Evolutionary conservation across 1,140 invertebrate genomes (phyloP).

Genomic region (Harlomillsia oculata): DNA sequence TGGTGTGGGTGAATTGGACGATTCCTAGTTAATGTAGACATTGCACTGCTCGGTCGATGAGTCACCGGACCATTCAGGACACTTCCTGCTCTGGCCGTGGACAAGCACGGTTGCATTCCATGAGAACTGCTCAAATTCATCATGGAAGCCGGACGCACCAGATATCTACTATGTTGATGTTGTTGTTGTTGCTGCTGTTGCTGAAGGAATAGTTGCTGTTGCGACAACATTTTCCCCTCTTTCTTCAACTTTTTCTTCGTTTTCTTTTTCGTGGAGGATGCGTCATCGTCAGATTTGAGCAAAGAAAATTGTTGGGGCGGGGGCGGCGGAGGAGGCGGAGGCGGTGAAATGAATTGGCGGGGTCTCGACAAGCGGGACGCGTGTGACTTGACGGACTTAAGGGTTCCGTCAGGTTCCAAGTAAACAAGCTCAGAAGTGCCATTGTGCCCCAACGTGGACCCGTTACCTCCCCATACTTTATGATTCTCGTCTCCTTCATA

Average conservation of each 20-base stretch:
- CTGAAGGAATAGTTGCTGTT: conserved; percentile 8
- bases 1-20: conserved; percentile 34
- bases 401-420: conserved; percentile 35
- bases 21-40: conserved; percentile 32
- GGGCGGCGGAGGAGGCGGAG: conserved; percentile 66
- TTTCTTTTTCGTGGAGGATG: conserved; percentile 40
- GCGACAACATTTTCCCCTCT: conserved; percentile 5
- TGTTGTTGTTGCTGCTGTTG: conserved; percentile 24
- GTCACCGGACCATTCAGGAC: conserved; percentile 35
- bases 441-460: conserved; percentile 45
- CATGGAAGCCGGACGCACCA: conserved; percentile 36
- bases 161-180: conserved; percentile 26
- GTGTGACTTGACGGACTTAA: conserved; percentile 50
- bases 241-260: conserved; percentile 47
- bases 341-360: conserved; percentile 63
- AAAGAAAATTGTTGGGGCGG: conserved; percentile 49
- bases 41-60: conserved; percentile 36
- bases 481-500: conserved; percentile 87
- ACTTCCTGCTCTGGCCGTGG: conserved; percentile 25
- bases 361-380: conserved; percentile 46
- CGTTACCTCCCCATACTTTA: conserved; percentile 77
- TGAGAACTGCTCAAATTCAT: conserved; percentile 33
- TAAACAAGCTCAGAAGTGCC: conserved; percentile 35
- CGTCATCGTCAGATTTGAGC: conserved; percentile 41
- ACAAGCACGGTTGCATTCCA: conserved; percentile 28